Conservation (phyloP, 2,888 invertebrate genomes). For the Drosophila anomalata region DNA sequence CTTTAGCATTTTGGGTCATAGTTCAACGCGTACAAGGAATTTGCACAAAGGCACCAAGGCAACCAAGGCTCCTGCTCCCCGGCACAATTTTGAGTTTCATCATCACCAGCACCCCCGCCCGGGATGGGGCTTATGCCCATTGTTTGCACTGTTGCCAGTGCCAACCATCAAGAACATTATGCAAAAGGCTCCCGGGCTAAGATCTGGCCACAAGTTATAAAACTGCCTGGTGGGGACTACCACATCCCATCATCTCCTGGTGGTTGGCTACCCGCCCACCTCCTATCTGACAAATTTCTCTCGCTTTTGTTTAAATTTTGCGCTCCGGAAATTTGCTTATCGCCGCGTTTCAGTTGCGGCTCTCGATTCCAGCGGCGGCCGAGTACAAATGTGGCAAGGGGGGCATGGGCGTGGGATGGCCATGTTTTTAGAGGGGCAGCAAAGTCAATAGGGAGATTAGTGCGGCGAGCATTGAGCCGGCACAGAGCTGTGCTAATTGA, state of each 20-base stretch:
- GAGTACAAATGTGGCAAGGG: not conserved
- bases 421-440: conserved; percentile 28
- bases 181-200: conserved; percentile 48
- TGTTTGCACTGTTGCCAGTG: conserved; percentile 69
- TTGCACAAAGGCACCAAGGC: conserved; percentile 72
- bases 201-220: conserved; percentile 64
- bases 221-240: conserved; percentile 42
- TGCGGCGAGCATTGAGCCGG: conserved; percentile 52
- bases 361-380: conserved; percentile 11
- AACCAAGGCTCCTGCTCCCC: conserved; percentile 34
- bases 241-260: not conserved
- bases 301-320: conserved; percentile 76
- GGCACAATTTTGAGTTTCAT: not conserved
- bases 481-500: conserved; percentile 69
- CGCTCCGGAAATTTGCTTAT: conserved; percentile 78
- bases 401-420: conserved; percentile 14
- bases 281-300: conserved; percentile 42
- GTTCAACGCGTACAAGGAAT: conserved; percentile 61
- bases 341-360: conserved; percentile 65
- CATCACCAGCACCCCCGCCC: not conserved
- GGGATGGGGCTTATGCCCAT: conserved; percentile 64
- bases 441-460: conserved; percentile 78
- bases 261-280: not conserved
- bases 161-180: conserved; percentile 54
- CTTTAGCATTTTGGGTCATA: conserved; percentile 53